These are phyloP conservation scores for Cyprinus carpio DNA, from an alignment of 2,113 vertebrate species.

Conservation along the genomic window DNA sequence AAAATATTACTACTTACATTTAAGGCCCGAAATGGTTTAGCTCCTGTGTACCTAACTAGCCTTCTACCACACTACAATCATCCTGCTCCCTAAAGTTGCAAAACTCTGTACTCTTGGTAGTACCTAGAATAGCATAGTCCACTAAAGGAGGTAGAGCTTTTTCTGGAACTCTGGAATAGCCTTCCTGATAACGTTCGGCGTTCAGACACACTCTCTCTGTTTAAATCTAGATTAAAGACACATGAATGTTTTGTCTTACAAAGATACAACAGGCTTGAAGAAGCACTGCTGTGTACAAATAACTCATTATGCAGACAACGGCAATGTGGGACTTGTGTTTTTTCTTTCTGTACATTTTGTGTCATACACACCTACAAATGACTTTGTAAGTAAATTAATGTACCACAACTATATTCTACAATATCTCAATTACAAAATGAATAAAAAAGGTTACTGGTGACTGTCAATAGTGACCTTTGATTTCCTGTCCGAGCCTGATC, in stretches of 20 bases:
- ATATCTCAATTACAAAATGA: background rate
- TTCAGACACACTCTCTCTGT: too few species aligned
- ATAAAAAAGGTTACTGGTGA: constrained; percentile 41
- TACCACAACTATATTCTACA: background rate
- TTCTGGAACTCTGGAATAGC: too few species aligned
- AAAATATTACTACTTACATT: too few species aligned
- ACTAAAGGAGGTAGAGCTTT: too few species aligned
- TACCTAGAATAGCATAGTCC: too few species aligned
- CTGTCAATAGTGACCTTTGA: constrained; percentile 70
- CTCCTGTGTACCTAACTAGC: too few species aligned
- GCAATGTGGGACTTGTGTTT: background rate
- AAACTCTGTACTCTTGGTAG: too few species aligned
- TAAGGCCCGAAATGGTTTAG: too few species aligned
- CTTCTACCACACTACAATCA: too few species aligned
- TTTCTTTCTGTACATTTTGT: background rate
- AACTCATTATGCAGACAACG: background rate
- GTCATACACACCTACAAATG: background rate
- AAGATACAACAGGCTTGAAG: background rate
- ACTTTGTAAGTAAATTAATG: background rate
- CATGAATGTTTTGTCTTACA: background rate
- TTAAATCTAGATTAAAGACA: too few species aligned
- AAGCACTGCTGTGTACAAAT: background rate
- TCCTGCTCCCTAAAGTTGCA: too few species aligned
- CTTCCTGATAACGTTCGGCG: too few species aligned
- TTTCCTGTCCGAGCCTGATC: constrained; percentile 70